Evolutionary conservation across 2,888 invertebrate species (phyloP), one percentile per base, ranked within the genome.

Genomic region (Aelia acuminata): DNA sequence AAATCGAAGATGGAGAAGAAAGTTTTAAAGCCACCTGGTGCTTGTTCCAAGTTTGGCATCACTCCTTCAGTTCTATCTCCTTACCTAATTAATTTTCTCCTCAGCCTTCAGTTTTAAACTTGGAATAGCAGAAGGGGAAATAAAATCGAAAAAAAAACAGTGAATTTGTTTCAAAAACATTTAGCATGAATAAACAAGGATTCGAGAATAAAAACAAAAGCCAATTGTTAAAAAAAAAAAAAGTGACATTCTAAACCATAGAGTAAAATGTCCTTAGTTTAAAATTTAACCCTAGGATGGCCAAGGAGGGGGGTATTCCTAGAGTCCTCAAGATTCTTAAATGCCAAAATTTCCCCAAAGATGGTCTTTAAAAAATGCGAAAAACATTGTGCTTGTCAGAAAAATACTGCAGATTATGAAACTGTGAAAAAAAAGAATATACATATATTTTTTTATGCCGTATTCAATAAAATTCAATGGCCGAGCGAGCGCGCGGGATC

Each of bases 11-110:
- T 35, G 18, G 11, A 31, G 31, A 15, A 63, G 15, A 70, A 70
- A 70, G 63, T 70, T 70, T 70, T 70, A 35, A 70, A 70, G 63
- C 31, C 63, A 70, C 63, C 63, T 70, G 63, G 63, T 70, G 63
- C 63, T 70, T 70, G 63, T 70, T 70, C 18, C 18, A 70, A 70
- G 63, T 70, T 70, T 31, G 63, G 8, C 31, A 70, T 70, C 35
- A 35, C 63, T 70, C 35, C 4, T 18, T 8, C 5, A 35, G 63
- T 70, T 70, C 63, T 70, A 70, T 70, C 35, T 70, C 35, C 63
- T 70, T 70, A 70, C 63, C 63, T 70, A 70, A 70, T 70, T 70
- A 70, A 70, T 70, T 70, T 70, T 20, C 31, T 7, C 63, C 35
- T 70, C 63, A 35, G 20, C 7, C 63, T 70, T 35, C 35, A 20